phyloP scores from a whole-genome alignment of 1,140 invertebrate species.

The Drosophila kohkoa region DNA sequence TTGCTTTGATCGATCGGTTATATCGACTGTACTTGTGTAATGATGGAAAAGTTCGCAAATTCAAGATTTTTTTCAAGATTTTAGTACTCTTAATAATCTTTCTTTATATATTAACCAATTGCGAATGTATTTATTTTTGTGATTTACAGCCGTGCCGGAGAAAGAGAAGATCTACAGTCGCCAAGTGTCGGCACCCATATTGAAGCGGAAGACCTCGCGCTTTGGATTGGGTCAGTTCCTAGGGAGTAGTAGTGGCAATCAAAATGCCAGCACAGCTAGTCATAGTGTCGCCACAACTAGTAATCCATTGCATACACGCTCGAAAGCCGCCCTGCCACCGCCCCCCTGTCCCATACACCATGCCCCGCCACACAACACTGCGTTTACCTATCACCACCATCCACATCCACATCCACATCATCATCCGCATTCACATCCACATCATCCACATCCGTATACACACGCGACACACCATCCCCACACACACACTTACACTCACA shows the following conservation, averaged over 20 bases:
- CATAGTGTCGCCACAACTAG: constrained; percentile 67
- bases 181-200: constrained; percentile 94
- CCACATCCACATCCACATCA: constrained; percentile 43
- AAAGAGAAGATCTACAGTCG: constrained; percentile 96
- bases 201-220: constrained; percentile 95
- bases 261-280: constrained; percentile 75
- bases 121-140: too few relatives aligned
- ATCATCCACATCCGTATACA: constrained; percentile 45
- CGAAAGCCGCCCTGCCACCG: constrained; percentile 32
- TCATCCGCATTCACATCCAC: constrained; percentile 46
- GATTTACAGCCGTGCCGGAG: constrained; percentile 86
- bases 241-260: constrained; percentile 84
- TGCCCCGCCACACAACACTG: constrained; percentile 26
- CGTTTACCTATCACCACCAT: constrained; percentile 70
- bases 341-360: constrained; percentile 79
- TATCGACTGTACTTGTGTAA: too few relatives aligned
- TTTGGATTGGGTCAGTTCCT: constrained; percentile 96
- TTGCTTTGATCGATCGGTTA: too few relatives aligned
- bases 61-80: too few relatives aligned
- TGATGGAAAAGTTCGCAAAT: too few relatives aligned
- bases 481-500: not conserved
- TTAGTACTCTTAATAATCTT: too few relatives aligned
- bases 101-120: too few relatives aligned
- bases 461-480: constrained; percentile 9
- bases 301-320: constrained; percentile 60